phyloP scores from a whole-genome alignment of 2,797 vertebrate species.

The Molossus alvarezi region DNA sequence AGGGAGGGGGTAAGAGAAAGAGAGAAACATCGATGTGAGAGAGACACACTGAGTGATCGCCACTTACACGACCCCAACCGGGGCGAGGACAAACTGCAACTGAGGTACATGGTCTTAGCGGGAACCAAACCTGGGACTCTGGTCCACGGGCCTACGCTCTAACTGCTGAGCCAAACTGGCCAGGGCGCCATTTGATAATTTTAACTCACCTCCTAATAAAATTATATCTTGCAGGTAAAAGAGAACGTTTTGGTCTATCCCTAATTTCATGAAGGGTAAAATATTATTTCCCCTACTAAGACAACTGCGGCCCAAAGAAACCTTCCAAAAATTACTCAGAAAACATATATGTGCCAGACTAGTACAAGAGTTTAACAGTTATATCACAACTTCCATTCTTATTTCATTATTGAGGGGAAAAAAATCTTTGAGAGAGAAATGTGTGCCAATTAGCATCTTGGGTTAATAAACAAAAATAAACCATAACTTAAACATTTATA shows the following conservation, averaged over 20 bases:
- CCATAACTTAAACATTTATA: slow-evolving; percentile 44
- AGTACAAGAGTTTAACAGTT: neutral
- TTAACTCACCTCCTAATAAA: slow-evolving; percentile 40
- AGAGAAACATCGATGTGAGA: too few species aligned
- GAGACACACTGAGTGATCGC: too few species aligned
- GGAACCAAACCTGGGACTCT: too few species aligned
- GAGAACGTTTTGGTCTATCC: neutral
- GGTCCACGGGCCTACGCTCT: too few species aligned
- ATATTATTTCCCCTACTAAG: neutral
- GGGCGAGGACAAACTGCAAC: too few species aligned
- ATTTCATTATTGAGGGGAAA: neutral
- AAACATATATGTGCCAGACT: neutral
- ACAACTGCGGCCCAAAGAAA: slow-evolving; percentile 1
- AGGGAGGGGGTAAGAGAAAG: too few species aligned
- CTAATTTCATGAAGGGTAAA: slow-evolving; percentile 40
- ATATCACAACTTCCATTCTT: neutral
- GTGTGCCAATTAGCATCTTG: neutral
- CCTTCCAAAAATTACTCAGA: neutral
- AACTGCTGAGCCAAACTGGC: too few species aligned
- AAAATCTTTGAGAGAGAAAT: neutral
- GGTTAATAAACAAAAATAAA: slow-evolving; percentile 27
- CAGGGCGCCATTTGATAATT: neutral
- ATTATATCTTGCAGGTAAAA: neutral
- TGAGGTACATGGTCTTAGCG: too few species aligned
- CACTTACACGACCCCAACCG: too few species aligned